Conservation (phyloP, 2,797 vertebrate species). For the Notolabrus celidotus region DNA sequence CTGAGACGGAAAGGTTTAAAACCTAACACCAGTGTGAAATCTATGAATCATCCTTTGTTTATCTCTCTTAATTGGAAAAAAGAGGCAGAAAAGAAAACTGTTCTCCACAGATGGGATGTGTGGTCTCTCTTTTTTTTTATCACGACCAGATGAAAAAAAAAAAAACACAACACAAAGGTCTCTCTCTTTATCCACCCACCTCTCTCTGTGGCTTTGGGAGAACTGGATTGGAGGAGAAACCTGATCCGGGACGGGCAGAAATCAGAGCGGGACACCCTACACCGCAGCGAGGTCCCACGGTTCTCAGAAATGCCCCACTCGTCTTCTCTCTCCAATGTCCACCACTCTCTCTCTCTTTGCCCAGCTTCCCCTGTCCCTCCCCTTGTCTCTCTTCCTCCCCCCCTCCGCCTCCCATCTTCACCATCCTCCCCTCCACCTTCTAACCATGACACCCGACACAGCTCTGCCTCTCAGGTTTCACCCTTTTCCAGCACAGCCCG, state of each 20-base stretch:
- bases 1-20: slow-evolving; percentile 83
- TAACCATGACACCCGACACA: slow-evolving; percentile 96
- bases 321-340: slow-evolving; percentile 68
- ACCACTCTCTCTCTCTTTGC: slow-evolving; percentile 77
- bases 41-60: slow-evolving; percentile 85
- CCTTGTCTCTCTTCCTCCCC: slow-evolving; percentile 23
- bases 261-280: slow-evolving; percentile 97
- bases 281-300: slow-evolving; percentile 92
- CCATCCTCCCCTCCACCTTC: slow-evolving; percentile 94
- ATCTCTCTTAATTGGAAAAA: slow-evolving; percentile 81
- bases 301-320: slow-evolving; percentile 86
- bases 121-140: slow-evolving; percentile 76
- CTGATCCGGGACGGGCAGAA: slow-evolving; percentile 91
- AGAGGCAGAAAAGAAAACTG: slow-evolving; percentile 74
- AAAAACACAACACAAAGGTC: slow-evolving; percentile 75
- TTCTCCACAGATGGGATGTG: slow-evolving; percentile 76
- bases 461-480: slow-evolving; percentile 92
- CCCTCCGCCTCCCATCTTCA: slow-evolving; percentile 82
- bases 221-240: slow-evolving; percentile 91
- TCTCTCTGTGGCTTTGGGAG: slow-evolving; percentile 79
- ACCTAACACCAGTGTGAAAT: slow-evolving; percentile 85
- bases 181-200: slow-evolving; percentile 80
- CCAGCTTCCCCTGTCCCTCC: slow-evolving; percentile 60
- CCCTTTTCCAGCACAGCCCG: slow-evolving; percentile 89
- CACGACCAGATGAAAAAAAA: slow-evolving; percentile 78